These are phyloP conservation scores for Euwallacea similis DNA, from an alignment of 1,140 invertebrate species.

Conservation along the genomic window DNA sequence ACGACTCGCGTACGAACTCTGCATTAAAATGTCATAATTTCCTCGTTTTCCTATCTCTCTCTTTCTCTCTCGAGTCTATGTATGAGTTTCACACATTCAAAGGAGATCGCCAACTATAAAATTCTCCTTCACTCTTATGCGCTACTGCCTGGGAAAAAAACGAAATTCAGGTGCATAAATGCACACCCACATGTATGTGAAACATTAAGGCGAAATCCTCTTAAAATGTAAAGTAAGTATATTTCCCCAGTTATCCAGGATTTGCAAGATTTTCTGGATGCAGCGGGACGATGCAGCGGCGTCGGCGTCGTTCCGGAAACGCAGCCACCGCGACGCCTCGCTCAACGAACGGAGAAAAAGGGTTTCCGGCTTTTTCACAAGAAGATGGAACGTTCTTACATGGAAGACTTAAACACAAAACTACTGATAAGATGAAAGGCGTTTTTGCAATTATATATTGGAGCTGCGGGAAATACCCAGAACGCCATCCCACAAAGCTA, in stretches of 20 bases:
- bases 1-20: slow-evolving; percentile 31
- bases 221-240: slow-evolving; percentile 34
- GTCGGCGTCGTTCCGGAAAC: slow-evolving; percentile 32
- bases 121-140: too few species aligned
- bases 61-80: background rate
- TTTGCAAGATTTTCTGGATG: slow-evolving; percentile 33
- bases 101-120: too few species aligned
- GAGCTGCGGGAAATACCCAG: too few species aligned
- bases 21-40: slow-evolving; percentile 38
- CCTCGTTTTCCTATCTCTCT: slow-evolving; percentile 12
- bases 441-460: too few species aligned
- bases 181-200: background rate
- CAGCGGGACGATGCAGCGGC: slow-evolving; percentile 31
- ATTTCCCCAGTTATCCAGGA: slow-evolving; percentile 30
- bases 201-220: slow-evolving; percentile 20
- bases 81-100: too few species aligned
- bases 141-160: too few species aligned
- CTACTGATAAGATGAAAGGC: too few species aligned
- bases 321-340: slow-evolving; percentile 30
- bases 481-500: background rate
- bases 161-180: too few species aligned
- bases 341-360: slow-evolving; percentile 19
- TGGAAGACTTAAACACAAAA: too few species aligned
- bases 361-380: slow-evolving; percentile 28
- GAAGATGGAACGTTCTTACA: slow-evolving; percentile 2